A percentile compares a stretch with the other conserved stretches of the same genome.
Conservation (phyloP, 2,113 vertebrate species). For the Holacanthus passer region DNA sequence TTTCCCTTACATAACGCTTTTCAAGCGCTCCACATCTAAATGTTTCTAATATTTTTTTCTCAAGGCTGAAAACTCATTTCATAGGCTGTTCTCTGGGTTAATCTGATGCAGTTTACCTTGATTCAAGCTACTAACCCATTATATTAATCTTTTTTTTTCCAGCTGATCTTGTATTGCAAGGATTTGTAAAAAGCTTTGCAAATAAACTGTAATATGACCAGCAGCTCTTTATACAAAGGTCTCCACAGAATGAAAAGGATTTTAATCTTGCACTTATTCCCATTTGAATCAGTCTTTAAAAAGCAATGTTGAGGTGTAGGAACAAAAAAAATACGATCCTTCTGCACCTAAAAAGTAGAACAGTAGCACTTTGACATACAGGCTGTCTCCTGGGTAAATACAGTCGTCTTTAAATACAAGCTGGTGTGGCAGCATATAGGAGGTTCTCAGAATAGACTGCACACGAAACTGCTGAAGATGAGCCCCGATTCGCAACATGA, state of each 20-base stretch:
- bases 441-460: constrained; percentile 33
- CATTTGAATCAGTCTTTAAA: constrained; percentile 14
- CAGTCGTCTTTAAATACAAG: constrained; percentile 24
- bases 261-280: not conserved
- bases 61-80: constrained; percentile 3
- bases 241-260: not conserved
- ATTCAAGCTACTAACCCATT: not conserved
- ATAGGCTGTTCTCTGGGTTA: not conserved
- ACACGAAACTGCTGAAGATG: constrained; percentile 27
- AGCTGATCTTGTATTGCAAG: constrained; percentile 7
- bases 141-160: not conserved
- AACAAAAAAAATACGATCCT: not conserved
- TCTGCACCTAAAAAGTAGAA: not conserved
- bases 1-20: not conserved
- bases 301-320: not conserved
- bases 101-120: constrained; percentile 22
- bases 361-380: not conserved
- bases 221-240: constrained; percentile 11
- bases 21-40: no score
- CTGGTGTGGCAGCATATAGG: not conserved
- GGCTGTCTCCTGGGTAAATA: not conserved
- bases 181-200: constrained; percentile 19
- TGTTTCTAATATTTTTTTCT: not conserved
- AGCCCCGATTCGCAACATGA: constrained; percentile 39
- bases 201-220: constrained; percentile 3